phyloP scores from a whole-genome alignment of 2,888 invertebrate genomes.

The Leptopterna dolabrata region DNA sequence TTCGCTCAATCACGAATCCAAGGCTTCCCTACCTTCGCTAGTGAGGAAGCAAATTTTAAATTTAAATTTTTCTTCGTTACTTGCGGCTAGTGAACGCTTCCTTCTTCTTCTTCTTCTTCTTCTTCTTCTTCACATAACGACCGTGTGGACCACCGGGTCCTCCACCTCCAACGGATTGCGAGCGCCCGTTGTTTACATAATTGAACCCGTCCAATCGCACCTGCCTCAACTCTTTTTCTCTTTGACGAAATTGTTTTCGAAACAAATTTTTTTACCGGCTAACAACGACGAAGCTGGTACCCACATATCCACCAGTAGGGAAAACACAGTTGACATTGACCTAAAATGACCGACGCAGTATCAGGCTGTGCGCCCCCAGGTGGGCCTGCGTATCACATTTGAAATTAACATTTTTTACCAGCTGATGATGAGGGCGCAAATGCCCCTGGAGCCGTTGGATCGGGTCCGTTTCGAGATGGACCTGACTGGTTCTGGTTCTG shows the following conservation, averaged over 20 bases:
- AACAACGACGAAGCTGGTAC: neutral
- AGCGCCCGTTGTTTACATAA: neutral
- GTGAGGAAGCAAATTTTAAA: too few relatives aligned
- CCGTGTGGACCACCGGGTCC: too few relatives aligned
- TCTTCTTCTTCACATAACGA: too few relatives aligned
- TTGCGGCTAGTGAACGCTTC: too few relatives aligned
- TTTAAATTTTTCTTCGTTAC: too few relatives aligned
- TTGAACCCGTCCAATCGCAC: neutral
- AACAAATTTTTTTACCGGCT: neutral
- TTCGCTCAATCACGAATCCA: too few relatives aligned
- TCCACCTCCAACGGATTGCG: neutral
- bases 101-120: too few relatives aligned
- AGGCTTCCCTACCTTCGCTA: too few relatives aligned
- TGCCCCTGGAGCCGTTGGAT: neutral
- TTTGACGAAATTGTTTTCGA: neutral
- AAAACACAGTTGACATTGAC: neutral
- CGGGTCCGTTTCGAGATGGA: neutral
- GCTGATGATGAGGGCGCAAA: neutral
- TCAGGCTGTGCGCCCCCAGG: neutral
- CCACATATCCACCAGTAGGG: neutral
- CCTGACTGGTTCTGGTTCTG: too few relatives aligned
- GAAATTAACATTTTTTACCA: neutral
- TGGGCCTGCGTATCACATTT: neutral
- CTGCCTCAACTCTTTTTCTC: neutral
- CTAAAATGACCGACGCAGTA: neutral